Conservation (phyloP, 2,797 vertebrate species). For the Pyrocephalus nanus region DNA sequence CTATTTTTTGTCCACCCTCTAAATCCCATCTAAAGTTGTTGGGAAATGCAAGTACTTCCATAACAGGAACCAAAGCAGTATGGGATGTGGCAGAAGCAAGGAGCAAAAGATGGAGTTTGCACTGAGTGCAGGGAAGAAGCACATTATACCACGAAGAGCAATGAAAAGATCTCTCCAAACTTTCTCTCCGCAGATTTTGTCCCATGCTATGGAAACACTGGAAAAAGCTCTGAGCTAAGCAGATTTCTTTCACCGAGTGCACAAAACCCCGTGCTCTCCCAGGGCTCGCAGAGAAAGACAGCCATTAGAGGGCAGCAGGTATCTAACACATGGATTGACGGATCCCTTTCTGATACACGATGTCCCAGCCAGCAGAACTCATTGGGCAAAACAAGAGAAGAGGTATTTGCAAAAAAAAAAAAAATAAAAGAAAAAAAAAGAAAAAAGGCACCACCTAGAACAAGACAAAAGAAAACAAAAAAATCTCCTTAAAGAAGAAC, state of each 20-base stretch:
- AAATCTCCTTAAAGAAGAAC: not conserved
- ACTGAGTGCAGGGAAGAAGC: not conserved
- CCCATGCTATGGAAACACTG: not conserved
- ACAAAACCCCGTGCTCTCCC: not conserved
- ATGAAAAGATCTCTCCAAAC: not conserved
- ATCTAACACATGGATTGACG: not conserved
- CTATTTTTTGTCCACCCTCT: not conserved
- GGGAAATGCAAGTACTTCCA: not conserved
- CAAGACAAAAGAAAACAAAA: not conserved
- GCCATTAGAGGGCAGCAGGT: constrained; percentile 77
- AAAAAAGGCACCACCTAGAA: not conserved
- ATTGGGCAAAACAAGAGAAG: not conserved
- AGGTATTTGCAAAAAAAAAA: not conserved
- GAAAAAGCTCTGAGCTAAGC: not conserved
- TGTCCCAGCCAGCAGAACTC: not conserved
- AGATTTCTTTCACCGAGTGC: not conserved
- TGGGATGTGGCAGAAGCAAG: not conserved
- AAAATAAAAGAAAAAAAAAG: not conserved
- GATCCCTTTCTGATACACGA: not conserved
- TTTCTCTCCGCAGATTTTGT: not conserved
- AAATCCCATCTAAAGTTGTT: not conserved
- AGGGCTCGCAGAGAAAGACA: not conserved
- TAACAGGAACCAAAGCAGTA: not conserved
- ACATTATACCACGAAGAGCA: not conserved
- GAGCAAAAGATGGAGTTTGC: not conserved